A percentile compares a stretch with the other conserved stretches of the same genome.
These are phyloP conservation scores for Amorpha juglandis DNA, from an alignment of 2,888 invertebrate species.

Conservation along the genomic window DNA sequence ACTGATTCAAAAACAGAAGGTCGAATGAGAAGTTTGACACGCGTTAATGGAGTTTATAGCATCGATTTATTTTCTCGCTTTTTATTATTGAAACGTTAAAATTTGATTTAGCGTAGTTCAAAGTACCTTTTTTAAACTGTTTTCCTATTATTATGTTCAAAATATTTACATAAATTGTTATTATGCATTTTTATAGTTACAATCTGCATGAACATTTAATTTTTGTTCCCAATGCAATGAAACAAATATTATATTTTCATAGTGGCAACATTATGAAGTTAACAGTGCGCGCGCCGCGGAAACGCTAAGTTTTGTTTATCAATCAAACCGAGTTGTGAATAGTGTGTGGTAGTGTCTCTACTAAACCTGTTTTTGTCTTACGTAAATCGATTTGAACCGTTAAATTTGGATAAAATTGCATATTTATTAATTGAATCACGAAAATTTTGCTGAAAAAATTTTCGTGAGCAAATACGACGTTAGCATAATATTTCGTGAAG, in stretches of 20 bases:
- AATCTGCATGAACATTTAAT: too few relatives aligned
- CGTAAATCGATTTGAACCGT: constrained; percentile 54
- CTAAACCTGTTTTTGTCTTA: constrained; percentile 45
- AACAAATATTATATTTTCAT: not conserved
- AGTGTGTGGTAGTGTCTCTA: constrained; percentile 54
- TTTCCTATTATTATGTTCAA: too few relatives aligned
- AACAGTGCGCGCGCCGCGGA: constrained; percentile 75
- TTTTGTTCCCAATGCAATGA: too few relatives aligned
- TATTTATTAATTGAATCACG: not conserved
- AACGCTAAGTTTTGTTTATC: constrained; percentile 80
- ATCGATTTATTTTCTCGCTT: too few relatives aligned
- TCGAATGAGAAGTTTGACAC: too few relatives aligned
- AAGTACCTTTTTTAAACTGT: too few relatives aligned
- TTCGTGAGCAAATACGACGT: constrained; percentile 9
- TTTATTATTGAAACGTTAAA: too few relatives aligned
- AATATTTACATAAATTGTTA: too few relatives aligned
- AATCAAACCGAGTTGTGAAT: constrained; percentile 67
- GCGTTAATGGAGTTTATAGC: too few relatives aligned
- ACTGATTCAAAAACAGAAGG: too few relatives aligned
- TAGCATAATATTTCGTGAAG: constrained; percentile 1
- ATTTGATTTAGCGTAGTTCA: too few relatives aligned
- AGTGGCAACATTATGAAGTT: constrained; percentile 49
- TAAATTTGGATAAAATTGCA: constrained; percentile 9
- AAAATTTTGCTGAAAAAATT: constrained; percentile 11
- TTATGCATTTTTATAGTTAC: too few relatives aligned